Conservation (phyloP, 2,797 vertebrate species). For the Setipinna tenuifilis region DNA sequence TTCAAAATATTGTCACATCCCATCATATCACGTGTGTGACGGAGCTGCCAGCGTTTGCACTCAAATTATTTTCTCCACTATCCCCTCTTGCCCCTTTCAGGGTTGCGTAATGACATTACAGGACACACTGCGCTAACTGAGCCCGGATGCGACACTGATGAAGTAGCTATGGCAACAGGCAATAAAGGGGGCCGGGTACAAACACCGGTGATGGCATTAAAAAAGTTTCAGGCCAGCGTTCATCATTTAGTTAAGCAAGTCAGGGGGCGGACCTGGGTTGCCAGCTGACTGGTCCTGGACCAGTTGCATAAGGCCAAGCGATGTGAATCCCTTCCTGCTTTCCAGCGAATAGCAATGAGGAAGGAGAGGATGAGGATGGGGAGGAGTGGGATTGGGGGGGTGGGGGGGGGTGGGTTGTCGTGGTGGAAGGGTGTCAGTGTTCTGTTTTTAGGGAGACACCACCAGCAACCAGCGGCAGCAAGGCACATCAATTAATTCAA, state of each 20-base stretch:
- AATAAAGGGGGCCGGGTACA: neutral
- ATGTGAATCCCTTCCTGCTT: neutral
- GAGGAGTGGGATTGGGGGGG: neutral
- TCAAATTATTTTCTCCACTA: conserved; percentile 19
- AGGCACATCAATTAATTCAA: conserved; percentile 64
- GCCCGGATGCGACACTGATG: neutral
- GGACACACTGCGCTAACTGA: neutral
- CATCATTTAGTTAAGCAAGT: neutral
- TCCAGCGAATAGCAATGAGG: neutral
- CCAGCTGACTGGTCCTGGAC: neutral
- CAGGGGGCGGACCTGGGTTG: neutral
- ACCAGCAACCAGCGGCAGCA: conserved; percentile 43
- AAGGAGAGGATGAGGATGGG: neutral
- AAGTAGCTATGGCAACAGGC: neutral
- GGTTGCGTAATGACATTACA: neutral
- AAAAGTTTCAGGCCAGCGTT: neutral
- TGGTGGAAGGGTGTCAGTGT: neutral
- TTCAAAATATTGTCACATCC: conserved; percentile 25
- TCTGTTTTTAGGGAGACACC: conserved; percentile 48
- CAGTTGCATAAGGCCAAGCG: neutral
- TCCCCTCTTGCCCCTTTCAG: neutral
- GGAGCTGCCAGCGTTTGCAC: neutral
- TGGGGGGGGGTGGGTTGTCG: neutral
- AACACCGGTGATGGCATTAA: neutral
- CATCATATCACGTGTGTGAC: neutral